Percentiles rank a stretch among this genome's conserved stretches.
These are phyloP conservation scores for Strigops habroptila DNA, from an alignment of 2,113 vertebrate species.

Conservation along the genomic window DNA sequence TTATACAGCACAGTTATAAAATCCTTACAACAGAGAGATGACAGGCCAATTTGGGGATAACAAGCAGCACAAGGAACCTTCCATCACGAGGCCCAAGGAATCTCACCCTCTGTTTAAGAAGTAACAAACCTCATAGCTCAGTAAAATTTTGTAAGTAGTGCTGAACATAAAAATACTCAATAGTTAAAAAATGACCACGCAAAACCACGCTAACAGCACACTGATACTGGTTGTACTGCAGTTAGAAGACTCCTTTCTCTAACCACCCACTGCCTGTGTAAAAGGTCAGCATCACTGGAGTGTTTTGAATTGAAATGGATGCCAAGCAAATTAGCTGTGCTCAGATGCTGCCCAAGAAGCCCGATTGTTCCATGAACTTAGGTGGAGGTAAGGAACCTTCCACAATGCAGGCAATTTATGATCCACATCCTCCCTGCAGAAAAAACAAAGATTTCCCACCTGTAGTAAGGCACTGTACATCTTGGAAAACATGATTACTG, in stretches of 20 bases:
- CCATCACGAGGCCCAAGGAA: neutral
- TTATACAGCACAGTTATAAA: neutral
- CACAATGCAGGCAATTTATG: neutral
- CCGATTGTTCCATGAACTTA: neutral
- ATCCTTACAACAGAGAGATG: neutral
- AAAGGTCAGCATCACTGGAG: neutral
- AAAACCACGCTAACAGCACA: neutral
- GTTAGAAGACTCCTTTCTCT: neutral
- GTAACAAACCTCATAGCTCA: neutral
- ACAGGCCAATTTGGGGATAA: rapidly evolving
- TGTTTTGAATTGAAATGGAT: neutral
- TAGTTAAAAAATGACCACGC: neutral
- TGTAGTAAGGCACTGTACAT: neutral
- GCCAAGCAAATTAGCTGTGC: neutral
- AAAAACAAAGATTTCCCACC: neutral
- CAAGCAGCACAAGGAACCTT: neutral
- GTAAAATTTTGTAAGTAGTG: neutral
- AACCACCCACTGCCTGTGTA: neutral
- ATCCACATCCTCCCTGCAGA: neutral
- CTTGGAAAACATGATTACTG: neutral
- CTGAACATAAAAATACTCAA: neutral
- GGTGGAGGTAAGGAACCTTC: neutral
- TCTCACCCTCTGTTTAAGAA: neutral
- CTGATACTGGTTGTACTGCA: neutral
- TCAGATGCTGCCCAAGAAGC: neutral